phyloP scores from a whole-genome alignment of 2,888 invertebrate species.

The Drosophila nr. perissopoda region DNA sequence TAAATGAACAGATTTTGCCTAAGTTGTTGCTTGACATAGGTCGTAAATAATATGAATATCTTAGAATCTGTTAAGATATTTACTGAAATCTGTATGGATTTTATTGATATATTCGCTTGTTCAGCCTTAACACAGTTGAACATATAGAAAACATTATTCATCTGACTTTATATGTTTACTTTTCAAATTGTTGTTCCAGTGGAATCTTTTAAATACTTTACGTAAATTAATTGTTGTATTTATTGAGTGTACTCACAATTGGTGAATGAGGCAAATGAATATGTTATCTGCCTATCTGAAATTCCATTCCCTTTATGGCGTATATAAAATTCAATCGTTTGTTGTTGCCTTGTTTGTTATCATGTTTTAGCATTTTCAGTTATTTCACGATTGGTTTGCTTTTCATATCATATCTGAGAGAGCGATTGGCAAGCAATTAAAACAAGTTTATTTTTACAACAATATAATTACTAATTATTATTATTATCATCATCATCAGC shows the following conservation, averaged over 20 bases:
- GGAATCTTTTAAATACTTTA: not conserved
- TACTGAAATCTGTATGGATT: not conserved
- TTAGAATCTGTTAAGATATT: not conserved
- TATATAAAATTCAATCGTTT: constrained; percentile 19
- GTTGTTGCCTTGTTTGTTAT: constrained; percentile 27
- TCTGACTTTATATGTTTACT: not conserved
- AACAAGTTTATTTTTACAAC: constrained; percentile 81
- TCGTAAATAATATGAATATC: not conserved
- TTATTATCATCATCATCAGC: constrained; percentile 66
- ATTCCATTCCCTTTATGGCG: not conserved
- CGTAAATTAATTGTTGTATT: not conserved
- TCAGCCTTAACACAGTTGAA: not conserved
- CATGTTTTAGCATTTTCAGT: constrained; percentile 41
- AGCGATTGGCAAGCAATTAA: constrained; percentile 72
- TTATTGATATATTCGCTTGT: not conserved
- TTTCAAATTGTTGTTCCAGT: not conserved
- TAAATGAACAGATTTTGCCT: not conserved
- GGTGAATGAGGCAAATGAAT: not conserved
- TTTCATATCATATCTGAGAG: constrained; percentile 52
- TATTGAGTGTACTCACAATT: not conserved
- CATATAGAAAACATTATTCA: not conserved
- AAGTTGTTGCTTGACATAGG: not conserved
- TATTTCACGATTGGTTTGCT: constrained; percentile 14
- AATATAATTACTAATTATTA: constrained; percentile 81
- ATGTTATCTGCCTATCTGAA: not conserved